These are phyloP conservation scores for Aleiodes leptofemur DNA, from an alignment of 2,888 invertebrate species.

Conservation along the genomic window DNA sequence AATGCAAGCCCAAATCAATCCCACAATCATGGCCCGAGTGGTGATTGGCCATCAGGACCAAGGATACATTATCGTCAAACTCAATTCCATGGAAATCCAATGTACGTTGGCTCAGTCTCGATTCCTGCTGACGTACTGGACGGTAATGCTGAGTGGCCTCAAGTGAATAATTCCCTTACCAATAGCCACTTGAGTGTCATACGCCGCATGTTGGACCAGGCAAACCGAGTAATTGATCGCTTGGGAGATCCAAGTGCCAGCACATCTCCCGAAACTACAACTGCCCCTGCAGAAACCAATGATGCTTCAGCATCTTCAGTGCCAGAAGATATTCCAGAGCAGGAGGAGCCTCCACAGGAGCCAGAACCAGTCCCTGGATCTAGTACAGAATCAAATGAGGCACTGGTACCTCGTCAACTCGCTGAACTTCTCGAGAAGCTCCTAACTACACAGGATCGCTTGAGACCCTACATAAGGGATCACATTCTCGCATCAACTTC, in stretches of 20 bases:
- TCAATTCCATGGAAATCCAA: conserved; percentile 75
- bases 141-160: conserved; percentile 71
- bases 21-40: conserved; percentile 70
- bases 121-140: conserved; percentile 76
- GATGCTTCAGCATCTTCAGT: conserved; percentile 59
- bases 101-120: conserved; percentile 80
- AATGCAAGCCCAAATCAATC: conserved; percentile 70
- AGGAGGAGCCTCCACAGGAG: neutral
- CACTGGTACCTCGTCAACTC: conserved; percentile 77
- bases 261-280: conserved; percentile 66
- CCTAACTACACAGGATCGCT: conserved; percentile 77
- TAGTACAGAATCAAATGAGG: conserved; percentile 53
- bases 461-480: conserved; percentile 83
- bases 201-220: conserved; percentile 76
- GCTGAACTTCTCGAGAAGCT: conserved; percentile 78
- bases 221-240: conserved; percentile 74
- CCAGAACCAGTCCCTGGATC: neutral
- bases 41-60: conserved; percentile 53
- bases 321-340: conserved; percentile 32
- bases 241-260: conserved; percentile 73
- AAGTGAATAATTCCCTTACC: conserved; percentile 76
- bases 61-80: conserved; percentile 51
- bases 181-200: conserved; percentile 77
- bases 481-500: conserved; percentile 75
- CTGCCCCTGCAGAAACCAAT: conserved; percentile 64